Evolutionary conservation across 2,888 invertebrate species (phyloP).

Genomic region (Dromius quadrimaculatus): DNA sequence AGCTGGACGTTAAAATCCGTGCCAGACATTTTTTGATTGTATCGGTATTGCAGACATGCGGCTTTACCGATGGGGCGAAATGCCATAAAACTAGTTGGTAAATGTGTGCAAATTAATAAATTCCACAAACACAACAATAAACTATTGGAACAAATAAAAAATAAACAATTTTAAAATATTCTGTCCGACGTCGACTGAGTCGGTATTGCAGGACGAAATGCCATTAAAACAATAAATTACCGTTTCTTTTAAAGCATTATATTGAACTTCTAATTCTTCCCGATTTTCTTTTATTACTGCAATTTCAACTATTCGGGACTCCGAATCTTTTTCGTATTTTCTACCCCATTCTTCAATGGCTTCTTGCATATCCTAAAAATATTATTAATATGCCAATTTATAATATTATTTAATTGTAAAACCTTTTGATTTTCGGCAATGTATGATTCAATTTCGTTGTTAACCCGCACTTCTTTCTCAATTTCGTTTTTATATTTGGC

Average conservation of each 20-base stretch:
- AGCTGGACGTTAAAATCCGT: too few relatives aligned
- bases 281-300: slow-evolving; percentile 62
- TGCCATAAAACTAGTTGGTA: too few relatives aligned
- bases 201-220: too few relatives aligned
- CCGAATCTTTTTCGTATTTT: slow-evolving; percentile 63
- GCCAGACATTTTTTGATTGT: too few relatives aligned
- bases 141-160: too few relatives aligned
- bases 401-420: slow-evolving; percentile 5
- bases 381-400: background rate
- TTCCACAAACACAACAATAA: too few relatives aligned
- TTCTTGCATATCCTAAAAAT: slow-evolving; percentile 61
- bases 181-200: too few relatives aligned
- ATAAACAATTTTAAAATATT: too few relatives aligned
- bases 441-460: slow-evolving; percentile 62
- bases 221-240: slow-evolving; percentile 60
- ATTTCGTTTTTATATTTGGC: slow-evolving; percentile 60
- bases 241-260: slow-evolving; percentile 61
- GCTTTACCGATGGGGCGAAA: too few relatives aligned
- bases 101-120: too few relatives aligned
- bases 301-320: slow-evolving; percentile 62
- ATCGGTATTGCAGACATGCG: too few relatives aligned
- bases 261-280: slow-evolving; percentile 61
- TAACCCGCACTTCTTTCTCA: slow-evolving; percentile 63
- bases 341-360: slow-evolving; percentile 63
- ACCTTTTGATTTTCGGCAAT: slow-evolving; percentile 60